Conservation (phyloP, 2,113 vertebrate genomes). For the Xiphophorus maculatus region DNA sequence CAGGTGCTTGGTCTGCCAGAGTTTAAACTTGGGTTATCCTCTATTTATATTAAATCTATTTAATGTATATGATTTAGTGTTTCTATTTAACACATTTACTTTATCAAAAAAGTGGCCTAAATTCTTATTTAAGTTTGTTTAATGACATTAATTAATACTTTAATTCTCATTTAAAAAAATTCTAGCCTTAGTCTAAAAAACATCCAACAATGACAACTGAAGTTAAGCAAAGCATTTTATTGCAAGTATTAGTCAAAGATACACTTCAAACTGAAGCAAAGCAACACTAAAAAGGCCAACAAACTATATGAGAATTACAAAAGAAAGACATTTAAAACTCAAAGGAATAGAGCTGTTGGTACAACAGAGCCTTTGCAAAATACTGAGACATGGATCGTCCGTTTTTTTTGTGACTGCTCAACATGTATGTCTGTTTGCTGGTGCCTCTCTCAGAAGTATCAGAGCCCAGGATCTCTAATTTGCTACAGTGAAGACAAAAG, state of each 20-base stretch:
- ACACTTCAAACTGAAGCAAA: slow-evolving; percentile 87
- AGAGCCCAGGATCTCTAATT: slow-evolving; percentile 50
- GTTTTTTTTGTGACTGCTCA: slow-evolving; percentile 45
- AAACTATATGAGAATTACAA: slow-evolving; percentile 78
- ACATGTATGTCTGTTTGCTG: slow-evolving; percentile 57
- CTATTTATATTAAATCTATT: neutral
- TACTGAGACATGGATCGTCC: slow-evolving; percentile 72
- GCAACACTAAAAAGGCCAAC: slow-evolving; percentile 83
- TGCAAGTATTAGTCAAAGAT: slow-evolving; percentile 89
- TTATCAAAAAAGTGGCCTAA: neutral
- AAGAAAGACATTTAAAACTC: slow-evolving; percentile 67
- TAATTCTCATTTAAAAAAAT: neutral
- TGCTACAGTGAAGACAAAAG: slow-evolving; percentile 35
- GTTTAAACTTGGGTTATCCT: neutral
- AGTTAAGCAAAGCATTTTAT: slow-evolving; percentile 86
- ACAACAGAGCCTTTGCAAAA: slow-evolving; percentile 81
- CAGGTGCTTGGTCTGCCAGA: neutral
- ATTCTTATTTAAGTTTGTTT: neutral
- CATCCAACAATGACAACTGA: slow-evolving; percentile 8
- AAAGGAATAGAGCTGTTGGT: slow-evolving; percentile 75
- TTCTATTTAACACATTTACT: neutral
- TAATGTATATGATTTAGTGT: neutral
- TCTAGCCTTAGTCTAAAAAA: neutral
- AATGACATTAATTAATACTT: neutral
- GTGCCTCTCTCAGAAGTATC: slow-evolving; percentile 64